Conservation (phyloP, 2,888 invertebrate species). For the Lamproptera curius region DNA sequence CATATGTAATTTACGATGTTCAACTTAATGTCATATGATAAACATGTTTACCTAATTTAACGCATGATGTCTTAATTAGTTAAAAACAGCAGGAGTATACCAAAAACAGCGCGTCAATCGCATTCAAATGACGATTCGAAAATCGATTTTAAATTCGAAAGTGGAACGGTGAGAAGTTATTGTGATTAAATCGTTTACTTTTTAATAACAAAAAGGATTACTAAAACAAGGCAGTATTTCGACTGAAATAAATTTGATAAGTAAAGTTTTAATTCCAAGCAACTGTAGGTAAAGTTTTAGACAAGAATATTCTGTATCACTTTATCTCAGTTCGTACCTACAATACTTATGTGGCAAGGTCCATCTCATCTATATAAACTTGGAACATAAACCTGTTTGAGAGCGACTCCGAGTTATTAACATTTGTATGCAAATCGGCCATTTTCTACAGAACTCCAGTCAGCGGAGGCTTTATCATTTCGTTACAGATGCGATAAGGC, state of each 20-base stretch:
- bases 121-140: not conserved
- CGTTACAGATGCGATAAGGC: slow-evolving; percentile 55
- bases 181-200: too few species aligned
- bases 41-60: too few species aligned
- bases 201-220: too few species aligned
- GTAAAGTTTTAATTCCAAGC: too few species aligned
- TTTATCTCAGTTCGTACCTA: slow-evolving; percentile 15
- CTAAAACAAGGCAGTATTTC: too few species aligned
- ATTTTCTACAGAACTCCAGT: slow-evolving; percentile 51
- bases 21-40: not conserved
- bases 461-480: slow-evolving; percentile 58
- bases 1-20: not conserved
- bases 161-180: too few species aligned
- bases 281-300: too few species aligned
- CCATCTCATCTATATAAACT: slow-evolving; percentile 22
- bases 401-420: slow-evolving; percentile 59
- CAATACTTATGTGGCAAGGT: slow-evolving; percentile 18
- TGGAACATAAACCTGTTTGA: slow-evolving; percentile 38
- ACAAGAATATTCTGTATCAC: slow-evolving; percentile 9
- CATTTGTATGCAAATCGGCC: slow-evolving; percentile 71
- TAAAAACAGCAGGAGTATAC: too few species aligned
- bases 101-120: too few species aligned
- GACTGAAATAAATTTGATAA: too few species aligned
- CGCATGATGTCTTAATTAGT: too few species aligned
- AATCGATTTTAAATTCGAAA: not conserved